phyloP scores from a whole-genome alignment of 2,888 invertebrate genomes.

The Pyrocoelia pectoralis region DNA sequence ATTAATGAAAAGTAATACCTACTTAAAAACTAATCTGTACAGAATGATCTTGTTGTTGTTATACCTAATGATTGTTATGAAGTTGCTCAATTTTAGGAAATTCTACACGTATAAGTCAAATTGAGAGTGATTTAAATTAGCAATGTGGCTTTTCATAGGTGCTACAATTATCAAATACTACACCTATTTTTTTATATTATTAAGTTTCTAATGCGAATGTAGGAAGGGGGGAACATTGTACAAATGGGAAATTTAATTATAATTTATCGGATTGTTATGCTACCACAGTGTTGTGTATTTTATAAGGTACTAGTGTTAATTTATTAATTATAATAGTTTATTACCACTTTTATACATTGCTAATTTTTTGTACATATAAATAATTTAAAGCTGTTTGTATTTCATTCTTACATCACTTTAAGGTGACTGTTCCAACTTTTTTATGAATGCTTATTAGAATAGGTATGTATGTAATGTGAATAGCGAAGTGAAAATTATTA shows the following conservation, averaged over 20 bases:
- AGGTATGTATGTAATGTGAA: background rate
- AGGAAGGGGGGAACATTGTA: constrained; percentile 28
- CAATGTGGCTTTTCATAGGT: constrained; percentile 33
- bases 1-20: constrained; percentile 21
- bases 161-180: constrained; percentile 23
- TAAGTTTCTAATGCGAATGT: constrained; percentile 19
- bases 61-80: constrained; percentile 28
- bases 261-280: constrained; percentile 31
- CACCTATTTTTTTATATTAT: constrained; percentile 22
- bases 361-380: constrained; percentile 30
- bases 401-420: constrained; percentile 5
- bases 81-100: constrained; percentile 36
- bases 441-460: background rate
- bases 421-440: background rate
- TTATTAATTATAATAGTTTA: constrained; percentile 24
- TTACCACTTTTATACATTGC: constrained; percentile 30
- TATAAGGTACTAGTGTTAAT: constrained; percentile 28
- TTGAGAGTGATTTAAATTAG: constrained; percentile 32
- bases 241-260: constrained; percentile 27
- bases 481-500: background rate
- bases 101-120: constrained; percentile 26
- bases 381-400: constrained; percentile 15
- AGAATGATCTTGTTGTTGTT: constrained; percentile 32
- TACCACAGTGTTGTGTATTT: constrained; percentile 24
- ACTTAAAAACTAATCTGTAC: constrained; percentile 29